Evolutionary conservation across 2,797 vertebrate species (phyloP).

Genomic region (Falco berigora): DNA sequence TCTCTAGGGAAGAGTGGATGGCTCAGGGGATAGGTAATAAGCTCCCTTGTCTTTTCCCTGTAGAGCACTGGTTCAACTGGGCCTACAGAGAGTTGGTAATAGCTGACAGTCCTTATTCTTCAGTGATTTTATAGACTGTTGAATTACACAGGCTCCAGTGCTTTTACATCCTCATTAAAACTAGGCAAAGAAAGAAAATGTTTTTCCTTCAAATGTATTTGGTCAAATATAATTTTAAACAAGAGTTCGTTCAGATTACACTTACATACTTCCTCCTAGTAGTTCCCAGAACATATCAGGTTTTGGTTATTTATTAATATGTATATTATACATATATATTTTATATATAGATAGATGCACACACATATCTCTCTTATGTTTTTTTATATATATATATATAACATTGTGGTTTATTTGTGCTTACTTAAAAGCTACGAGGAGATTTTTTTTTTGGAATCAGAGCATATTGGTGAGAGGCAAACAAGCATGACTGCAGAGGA

Average conservation of each 20-base stretch:
- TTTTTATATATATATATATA: too few species aligned
- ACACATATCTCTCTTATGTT: too few species aligned
- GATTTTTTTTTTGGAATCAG: not conserved
- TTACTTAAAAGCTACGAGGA: not conserved
- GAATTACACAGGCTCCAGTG: not conserved
- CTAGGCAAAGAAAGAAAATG: not conserved
- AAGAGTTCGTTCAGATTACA: not conserved
- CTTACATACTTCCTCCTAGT: not conserved
- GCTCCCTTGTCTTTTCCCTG: not conserved
- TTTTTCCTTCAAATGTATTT: not conserved
- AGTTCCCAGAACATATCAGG: accelerated
- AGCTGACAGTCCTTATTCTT: not conserved
- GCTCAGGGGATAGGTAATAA: conserved; percentile 44
- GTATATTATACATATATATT: too few species aligned
- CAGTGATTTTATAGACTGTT: not conserved
- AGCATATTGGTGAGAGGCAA: not conserved
- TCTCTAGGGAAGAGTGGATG: conserved; percentile 7
- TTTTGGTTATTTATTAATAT: not conserved
- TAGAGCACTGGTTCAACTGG: not conserved
- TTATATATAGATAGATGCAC: too few species aligned
- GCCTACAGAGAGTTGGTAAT: not conserved
- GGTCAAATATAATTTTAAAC: not conserved
- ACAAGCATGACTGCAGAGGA: not conserved
- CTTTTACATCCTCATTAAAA: not conserved
- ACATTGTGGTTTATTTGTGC: not conserved